Percentiles rank a stretch among this genome's conserved stretches.
phyloP scores from a whole-genome alignment of 2,888 invertebrate genomes.

The Leptogaster cylindrica region DNA sequence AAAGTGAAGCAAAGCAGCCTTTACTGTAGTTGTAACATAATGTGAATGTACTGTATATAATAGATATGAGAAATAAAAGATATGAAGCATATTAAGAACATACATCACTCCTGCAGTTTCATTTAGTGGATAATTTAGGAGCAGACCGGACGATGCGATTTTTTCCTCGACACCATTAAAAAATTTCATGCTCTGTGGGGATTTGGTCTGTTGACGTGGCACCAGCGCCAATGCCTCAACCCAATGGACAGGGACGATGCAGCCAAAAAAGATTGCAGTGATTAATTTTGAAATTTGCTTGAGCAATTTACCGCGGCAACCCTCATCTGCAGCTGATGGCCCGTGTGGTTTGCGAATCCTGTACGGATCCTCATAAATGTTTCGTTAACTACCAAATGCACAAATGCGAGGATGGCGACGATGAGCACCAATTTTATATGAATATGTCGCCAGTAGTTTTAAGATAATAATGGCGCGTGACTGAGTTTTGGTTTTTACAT shows the following conservation, averaged over 20 bases:
- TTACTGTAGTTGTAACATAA: conserved; percentile 45
- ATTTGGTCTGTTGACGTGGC: too few species aligned
- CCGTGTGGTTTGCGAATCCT: neutral
- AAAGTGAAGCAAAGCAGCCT: conserved; percentile 44
- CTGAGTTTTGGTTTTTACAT: too few species aligned
- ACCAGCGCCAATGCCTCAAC: too few species aligned
- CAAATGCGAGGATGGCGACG: neutral
- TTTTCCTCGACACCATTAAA: too few species aligned
- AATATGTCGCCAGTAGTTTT: too few species aligned
- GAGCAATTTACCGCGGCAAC: conserved; percentile 13
- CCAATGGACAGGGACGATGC: too few species aligned
- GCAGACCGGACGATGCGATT: neutral
- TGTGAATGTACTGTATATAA: conserved; percentile 47
- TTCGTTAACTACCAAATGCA: neutral
- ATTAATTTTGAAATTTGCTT: conserved; percentile 10
- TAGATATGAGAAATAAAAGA: conserved; percentile 31
- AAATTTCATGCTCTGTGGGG: too few species aligned
- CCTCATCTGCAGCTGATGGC: neutral
- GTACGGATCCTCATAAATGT: neutral
- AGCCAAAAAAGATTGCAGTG: too few species aligned
- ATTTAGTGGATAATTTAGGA: conserved; percentile 5
- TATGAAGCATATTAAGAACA: conserved; percentile 11
- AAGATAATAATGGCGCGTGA: too few species aligned
- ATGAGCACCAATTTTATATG: too few species aligned
- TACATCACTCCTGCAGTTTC: conserved; percentile 10